Evolutionary conservation across 2,888 invertebrate species (phyloP), one percentile per base, ranked within the genome.

Genomic region (Dryobotodes eremita): DNA sequence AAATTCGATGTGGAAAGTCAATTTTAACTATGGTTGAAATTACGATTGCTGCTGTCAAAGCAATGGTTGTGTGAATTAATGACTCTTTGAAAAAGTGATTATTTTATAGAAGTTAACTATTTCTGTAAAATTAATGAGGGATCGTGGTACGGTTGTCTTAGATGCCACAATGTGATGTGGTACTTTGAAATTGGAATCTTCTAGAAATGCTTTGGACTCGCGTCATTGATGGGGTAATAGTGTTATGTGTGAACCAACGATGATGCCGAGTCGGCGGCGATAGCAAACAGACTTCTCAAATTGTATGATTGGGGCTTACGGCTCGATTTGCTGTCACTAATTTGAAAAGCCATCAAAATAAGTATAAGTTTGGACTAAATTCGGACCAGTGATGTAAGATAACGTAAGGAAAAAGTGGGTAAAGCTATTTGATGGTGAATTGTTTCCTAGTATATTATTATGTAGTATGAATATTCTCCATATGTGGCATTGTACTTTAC

Each of bases 281-380:
- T 71, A 83, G 79, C 81, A 71, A 77, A 80, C 72, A 85, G 83
- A 89, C 80, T 84, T 92, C 92, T 92, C 92, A 89, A 92, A 91
- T 92, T 86, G 93, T 90, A 90, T 90, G 91, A 86, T 86, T 82
- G 89, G 89, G 90, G 93, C 93, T 92, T 93, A 92, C 81, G 92
- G 92, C 92, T 92, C 88, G 86, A 83, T 87, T 89, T 88, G 86
- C 88, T 79, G 88, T 86, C 75, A 87, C 80, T 84, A 62, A 84
- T 87, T 91, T 90, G 89, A 89, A 89, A 91, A 90, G 88, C 89
- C 88, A 89, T 89, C 88, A 85, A 86, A 88, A 90, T 83, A 84
- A 82, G 80, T 84, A 79, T 79, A 75, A 78, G 86, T 73, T 83
- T 81, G 87, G 81, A 83, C 84, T 83, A 88, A 88, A 85, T 89